Evolutionary conservation across 1,140 invertebrate species (phyloP), one percentile per base, ranked within the genome.

Genomic region (Listronotus oregonensis): DNA sequence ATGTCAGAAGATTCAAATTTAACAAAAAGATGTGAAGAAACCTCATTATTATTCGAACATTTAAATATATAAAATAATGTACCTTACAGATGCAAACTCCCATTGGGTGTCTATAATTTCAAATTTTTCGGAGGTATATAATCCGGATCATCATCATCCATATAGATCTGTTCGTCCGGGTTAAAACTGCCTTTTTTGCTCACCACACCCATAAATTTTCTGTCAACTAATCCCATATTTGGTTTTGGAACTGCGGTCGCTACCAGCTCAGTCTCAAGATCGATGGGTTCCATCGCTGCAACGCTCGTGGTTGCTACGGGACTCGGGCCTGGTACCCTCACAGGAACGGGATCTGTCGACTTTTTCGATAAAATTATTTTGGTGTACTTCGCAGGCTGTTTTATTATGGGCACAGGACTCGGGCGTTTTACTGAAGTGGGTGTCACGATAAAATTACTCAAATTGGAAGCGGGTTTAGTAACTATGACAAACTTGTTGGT

Each of bases 281-380:
- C 73, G 6, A 71, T 50, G 8, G 54, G 47, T 43, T 68, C 70
- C 14, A 64, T 63, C 17, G 40, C 34, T 11, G 49, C 21, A 12
- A 40, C 11, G 8, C 27, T 56, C 27, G 10, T 9, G 15, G 17
- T 59, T 39, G 15, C 21, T 15, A 9, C 6, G 7, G 37, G 14
- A 11, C 0, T 51, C 11, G 17, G 46, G n/a, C 27, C 44, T 11
- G 47, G 31, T 31, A 46, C 39, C 50, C 40, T 34, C 7, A 1
- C 50, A 7, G 51, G 17, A 5, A 59, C 15, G 7, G 43, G 15
- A 51, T 69, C 70, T 57, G 66, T 57, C 21, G 67, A 39, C 66
- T 79, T 78, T 56, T 83, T 84, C 3, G 82, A 80, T 32, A 85
- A 64, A 68, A 85, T 84, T 42, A 84, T 84, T 70, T 85, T 84